Evolutionary conservation across 2,113 vertebrate genomes (phyloP), one percentile per base, ranked within the genome.

Genomic region (Apeltes quadracus): DNA sequence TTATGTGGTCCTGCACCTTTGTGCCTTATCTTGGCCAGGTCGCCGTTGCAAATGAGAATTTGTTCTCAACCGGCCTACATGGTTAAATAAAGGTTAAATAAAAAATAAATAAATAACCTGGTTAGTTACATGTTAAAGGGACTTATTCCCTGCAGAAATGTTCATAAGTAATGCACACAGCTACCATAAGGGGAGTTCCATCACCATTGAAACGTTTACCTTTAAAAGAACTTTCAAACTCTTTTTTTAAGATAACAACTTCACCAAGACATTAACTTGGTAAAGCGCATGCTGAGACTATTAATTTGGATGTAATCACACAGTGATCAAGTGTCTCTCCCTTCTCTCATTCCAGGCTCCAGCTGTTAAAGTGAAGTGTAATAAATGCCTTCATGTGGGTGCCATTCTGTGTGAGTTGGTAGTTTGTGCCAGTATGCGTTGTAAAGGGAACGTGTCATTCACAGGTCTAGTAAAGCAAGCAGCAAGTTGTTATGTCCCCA

Each of bases 241-340:
- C 27, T 44, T 55, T 18, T 55, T 54, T 38, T n/a, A 46, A 43
- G 51, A 59, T 59, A 51, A 58, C 22, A 50, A 15, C 20, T 43
- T 41, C 36, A 25, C 25, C 27, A 14, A 74, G 44, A 57, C 34
- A 23, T 23, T n/a, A 59, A 55, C 50, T 27, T 27, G 18, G 41
- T 34, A 6, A 55, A 56, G 51, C 41, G 20, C 50, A 64, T 39
- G 51, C 41, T 76, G 2, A 14, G n/a, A 18, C 54, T 44, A n/a
- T 46, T 79, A 53, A 68, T 72, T 59, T 65, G 20, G 65, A 69
- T 36, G 39, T 59, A 18, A 61, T 16, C 29, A 64, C 23, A 43
- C 23, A 59, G 7, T 41, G 48, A 64, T 41, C 20, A 25, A 41
- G 22, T 25, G 29, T 69, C 9, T 59, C 2, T 15, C 16, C 32